A percentile compares a stretch with the other conserved stretches of the same genome.
These are phyloP conservation scores for Invenusta paracnida DNA, from an alignment of 2,888 invertebrate species.

Conservation along the genomic window DNA sequence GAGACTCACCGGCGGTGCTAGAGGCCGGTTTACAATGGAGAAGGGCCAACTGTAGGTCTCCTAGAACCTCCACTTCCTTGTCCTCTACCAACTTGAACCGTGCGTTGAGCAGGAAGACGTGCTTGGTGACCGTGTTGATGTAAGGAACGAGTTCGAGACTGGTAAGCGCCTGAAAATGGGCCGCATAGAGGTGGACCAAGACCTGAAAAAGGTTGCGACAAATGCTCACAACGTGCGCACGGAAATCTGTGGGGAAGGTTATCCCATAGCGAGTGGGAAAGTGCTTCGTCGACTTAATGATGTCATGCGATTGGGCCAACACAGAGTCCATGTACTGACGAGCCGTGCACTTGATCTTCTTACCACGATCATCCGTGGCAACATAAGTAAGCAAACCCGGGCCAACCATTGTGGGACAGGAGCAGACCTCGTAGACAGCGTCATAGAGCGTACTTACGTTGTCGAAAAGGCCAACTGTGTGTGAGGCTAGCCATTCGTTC, in stretches of 20 bases:
- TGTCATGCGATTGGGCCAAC: conserved; percentile 42
- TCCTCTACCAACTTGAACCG: conserved; percentile 41
- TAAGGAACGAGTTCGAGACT: conserved; percentile 40
- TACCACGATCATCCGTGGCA: conserved; percentile 1
- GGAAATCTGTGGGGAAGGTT: conserved; percentile 34
- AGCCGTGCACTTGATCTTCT: conserved; percentile 30
- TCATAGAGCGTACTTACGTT: conserved; percentile 41
- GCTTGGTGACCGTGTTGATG: conserved; percentile 43
- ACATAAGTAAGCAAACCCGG: background rate
- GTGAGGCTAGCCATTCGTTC: conserved; percentile 44
- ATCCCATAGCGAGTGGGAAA: conserved; percentile 43
- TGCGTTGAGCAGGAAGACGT: conserved; percentile 42
- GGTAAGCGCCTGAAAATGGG: conserved; percentile 40
- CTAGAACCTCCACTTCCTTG: conserved; percentile 38
- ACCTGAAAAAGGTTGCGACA: conserved; percentile 37
- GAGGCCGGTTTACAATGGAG: background rate
- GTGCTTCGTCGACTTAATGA: conserved; percentile 30
- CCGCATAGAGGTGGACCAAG: conserved; percentile 39
- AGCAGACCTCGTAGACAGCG: conserved; percentile 42
- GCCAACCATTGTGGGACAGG: conserved; percentile 30
- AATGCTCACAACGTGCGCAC: conserved; percentile 26
- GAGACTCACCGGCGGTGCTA: no score
- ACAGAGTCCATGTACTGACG: conserved; percentile 38
- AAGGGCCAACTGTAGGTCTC: conserved; percentile 30
- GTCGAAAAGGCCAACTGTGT: conserved; percentile 41